phyloP scores from a whole-genome alignment of 1,140 invertebrate species.

The Semibalanus balanoides region DNA sequence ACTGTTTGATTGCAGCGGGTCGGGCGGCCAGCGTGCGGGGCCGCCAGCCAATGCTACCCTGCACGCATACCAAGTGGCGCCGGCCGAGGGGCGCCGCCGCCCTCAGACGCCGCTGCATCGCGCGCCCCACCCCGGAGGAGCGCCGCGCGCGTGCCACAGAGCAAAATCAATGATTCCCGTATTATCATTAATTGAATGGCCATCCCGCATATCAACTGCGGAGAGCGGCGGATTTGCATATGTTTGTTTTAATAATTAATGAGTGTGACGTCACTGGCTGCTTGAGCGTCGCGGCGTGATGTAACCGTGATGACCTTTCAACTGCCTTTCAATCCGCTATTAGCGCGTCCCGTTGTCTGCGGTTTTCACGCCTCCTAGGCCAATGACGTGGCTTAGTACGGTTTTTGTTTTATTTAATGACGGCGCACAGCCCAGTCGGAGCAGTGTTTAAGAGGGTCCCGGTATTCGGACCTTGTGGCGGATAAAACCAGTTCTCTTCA shows the following conservation, averaged over 20 bases:
- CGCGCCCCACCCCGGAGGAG: too few species aligned
- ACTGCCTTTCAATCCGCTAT: not conserved
- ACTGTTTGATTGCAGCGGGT: conserved; percentile 1
- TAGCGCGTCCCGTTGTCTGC: not conserved
- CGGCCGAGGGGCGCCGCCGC: too few species aligned
- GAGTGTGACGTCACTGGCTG: not conserved
- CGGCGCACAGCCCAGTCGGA: not conserved
- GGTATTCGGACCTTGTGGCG: not conserved
- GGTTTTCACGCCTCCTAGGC: not conserved
- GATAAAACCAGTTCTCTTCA: not conserved
- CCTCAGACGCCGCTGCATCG: too few species aligned
- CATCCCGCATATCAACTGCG: not conserved
- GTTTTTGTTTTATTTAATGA: not conserved
- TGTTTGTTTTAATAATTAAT: conserved; percentile 3
- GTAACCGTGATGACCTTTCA: not conserved
- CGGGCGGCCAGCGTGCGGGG: too few species aligned
- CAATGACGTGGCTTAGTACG: not conserved
- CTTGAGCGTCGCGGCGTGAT: not conserved
- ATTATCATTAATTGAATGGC: not conserved
- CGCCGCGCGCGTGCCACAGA: not conserved
- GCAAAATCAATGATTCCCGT: not conserved
- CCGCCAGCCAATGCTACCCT: not conserved
- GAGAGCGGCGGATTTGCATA: not conserved
- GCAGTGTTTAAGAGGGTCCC: not conserved
- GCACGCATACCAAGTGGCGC: not conserved